Evolutionary conservation across 2,797 vertebrate genomes (phyloP), one percentile per base, ranked within the genome.

Genomic region (Cryptoblepharus egeriae): DNA sequence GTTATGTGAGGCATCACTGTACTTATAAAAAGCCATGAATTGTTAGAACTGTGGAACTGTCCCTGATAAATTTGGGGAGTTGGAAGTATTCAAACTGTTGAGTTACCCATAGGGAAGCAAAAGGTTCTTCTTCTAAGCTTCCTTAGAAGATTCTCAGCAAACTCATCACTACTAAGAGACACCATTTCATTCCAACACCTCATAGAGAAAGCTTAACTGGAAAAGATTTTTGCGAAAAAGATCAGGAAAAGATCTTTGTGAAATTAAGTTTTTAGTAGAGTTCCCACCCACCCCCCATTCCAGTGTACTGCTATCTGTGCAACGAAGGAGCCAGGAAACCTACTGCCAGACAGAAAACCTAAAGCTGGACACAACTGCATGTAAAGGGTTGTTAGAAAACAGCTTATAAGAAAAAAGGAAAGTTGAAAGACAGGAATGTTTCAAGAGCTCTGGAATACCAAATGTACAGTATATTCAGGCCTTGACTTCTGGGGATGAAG

Each of bases 121-220:
- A 67, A 68, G 65, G 10, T 9, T 49, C 39, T 37, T 24, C 37
- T 0, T 0, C 11, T 42, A 42, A 42, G 10, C 7, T 71, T n/a
- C 24, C 67, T 64, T 49, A 73, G 60, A 72, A 55, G 74, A 20
- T 37, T 6, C 32, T 37, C 32, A 13, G 32, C 32, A 69, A 69
- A 69, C 10, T 4, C 1, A 75, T 39, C 74, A 13, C 64, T 11
- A 37, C 16, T 55, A 69, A 42, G 58, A 64, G 75, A 12, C 39
- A 42, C 18, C 60, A 39, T 64, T 60, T 16, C 37, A 35, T 32
- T 77, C 64, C 42, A 42, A 39, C 69, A 6, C 12, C 20, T 0
- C 8, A 18, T 0, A 0, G 67, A 39, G 28, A 0, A 30, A 18
- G 39, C 77, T 75, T 58, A 39, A 0, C 20, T 49, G 35, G 35